These are phyloP conservation scores for Oceanodroma leucorhoa DNA, from an alignment of 2,797 vertebrate genomes.

Conservation along the genomic window DNA sequence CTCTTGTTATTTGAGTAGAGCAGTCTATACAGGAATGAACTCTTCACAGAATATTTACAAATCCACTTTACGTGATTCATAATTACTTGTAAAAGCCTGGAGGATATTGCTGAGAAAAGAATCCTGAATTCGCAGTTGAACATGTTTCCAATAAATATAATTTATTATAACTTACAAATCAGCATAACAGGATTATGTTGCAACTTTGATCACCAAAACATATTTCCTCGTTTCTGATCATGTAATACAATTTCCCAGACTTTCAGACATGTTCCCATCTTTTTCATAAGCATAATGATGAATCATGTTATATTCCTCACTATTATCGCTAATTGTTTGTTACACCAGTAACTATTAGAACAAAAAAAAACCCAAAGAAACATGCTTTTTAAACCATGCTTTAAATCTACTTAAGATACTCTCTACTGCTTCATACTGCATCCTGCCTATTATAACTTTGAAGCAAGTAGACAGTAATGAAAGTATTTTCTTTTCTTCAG, in stretches of 20 bases:
- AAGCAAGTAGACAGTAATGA: not conserved
- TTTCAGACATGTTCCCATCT: fast-evolving
- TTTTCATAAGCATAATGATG: not conserved
- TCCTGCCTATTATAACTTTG: not conserved
- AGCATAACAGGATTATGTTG: not conserved
- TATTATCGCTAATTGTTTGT: not conserved
- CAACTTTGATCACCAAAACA: not conserved
- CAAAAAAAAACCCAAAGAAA: not conserved
- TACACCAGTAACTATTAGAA: not conserved
- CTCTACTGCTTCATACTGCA: not conserved
- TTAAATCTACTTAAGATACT: not conserved
- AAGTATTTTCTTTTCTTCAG: not conserved
- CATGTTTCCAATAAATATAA: not conserved
- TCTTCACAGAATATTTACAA: not conserved
- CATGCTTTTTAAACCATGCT: not conserved
- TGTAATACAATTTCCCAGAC: not conserved
- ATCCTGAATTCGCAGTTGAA: not conserved
- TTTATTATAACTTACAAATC: not conserved
- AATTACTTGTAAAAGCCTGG: not conserved
- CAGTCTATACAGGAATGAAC: not conserved
- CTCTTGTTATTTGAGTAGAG: not conserved
- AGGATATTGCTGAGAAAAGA: not conserved
- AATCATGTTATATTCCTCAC: not conserved
- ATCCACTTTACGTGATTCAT: not conserved
- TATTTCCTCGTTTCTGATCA: not conserved